These are phyloP conservation scores for Pseudococcus jackbeardsleyi DNA, from an alignment of 2,888 invertebrate species.

Conservation along the genomic window DNA sequence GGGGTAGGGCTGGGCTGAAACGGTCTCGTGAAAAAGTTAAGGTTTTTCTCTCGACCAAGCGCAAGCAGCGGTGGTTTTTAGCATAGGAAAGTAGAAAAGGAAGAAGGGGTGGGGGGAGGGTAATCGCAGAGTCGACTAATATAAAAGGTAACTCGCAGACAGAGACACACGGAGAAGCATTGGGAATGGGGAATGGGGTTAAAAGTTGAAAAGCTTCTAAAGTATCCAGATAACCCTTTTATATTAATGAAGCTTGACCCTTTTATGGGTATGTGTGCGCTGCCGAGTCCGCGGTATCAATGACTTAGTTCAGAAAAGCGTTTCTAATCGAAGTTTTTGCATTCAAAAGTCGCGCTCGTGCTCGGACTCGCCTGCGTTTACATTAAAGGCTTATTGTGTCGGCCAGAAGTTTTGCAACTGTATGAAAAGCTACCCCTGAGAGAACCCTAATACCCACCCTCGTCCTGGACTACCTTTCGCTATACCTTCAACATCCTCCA, in stretches of 20 bases:
- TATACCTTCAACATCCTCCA: background rate
- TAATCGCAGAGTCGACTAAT: background rate
- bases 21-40: conserved; percentile 41
- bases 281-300: conserved; percentile 57
- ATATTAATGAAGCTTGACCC: conserved; percentile 65
- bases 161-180: background rate
- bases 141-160: conserved; percentile 13
- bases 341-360: conserved; percentile 51
- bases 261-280: conserved; percentile 43
- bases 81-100: conserved; percentile 2
- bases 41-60: background rate
- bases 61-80: background rate
- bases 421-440: conserved; percentile 45
- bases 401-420: conserved; percentile 32
- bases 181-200: conserved; percentile 45
- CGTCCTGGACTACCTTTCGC: background rate
- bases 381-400: conserved; percentile 31
- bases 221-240: conserved; percentile 65
- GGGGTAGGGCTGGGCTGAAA: background rate
- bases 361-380: conserved; percentile 47
- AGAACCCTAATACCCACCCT: conserved; percentile 7
- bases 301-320: conserved; percentile 60
- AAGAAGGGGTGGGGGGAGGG: background rate
- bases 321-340: conserved; percentile 62
- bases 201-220: conserved; percentile 65